phyloP scores from a whole-genome alignment of 2,113 vertebrate genomes.

The Cyphomyrus discorhynchus region DNA sequence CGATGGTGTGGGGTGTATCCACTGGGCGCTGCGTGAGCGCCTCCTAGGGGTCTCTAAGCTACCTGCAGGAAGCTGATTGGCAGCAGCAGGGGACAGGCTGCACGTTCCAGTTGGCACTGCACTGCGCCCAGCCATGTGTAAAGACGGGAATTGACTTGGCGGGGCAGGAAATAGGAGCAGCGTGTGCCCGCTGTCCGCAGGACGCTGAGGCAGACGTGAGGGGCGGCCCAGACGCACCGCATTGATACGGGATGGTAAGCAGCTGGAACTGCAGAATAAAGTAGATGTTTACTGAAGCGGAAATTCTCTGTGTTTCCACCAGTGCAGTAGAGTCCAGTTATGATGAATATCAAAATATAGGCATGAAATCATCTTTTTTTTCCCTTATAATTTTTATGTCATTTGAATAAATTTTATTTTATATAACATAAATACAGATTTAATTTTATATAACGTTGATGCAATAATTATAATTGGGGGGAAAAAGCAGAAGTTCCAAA shows the following conservation, averaged over 20 bases:
- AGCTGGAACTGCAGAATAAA: background rate
- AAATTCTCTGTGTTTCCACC: background rate
- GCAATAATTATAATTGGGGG: background rate
- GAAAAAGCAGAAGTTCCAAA: background rate
- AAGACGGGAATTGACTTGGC: constrained; percentile 5
- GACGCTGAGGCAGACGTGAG: background rate
- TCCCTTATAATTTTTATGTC: background rate
- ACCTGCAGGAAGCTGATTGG: background rate
- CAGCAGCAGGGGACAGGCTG: background rate
- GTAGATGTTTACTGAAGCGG: background rate
- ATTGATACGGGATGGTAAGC: background rate
- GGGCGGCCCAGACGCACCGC: background rate
- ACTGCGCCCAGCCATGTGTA: background rate
- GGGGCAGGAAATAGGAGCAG: background rate
- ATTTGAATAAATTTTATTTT: background rate
- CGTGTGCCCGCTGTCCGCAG: background rate
- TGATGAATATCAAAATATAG: background rate
- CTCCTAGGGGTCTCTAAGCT: constrained; percentile 5
- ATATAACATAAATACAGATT: background rate
- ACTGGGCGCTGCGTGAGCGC: background rate
- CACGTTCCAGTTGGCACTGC: background rate
- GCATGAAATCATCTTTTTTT: background rate
- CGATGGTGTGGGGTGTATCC: background rate
- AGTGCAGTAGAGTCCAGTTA: background rate
- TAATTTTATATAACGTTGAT: background rate